Evolutionary conservation across 2,113 vertebrate genomes (phyloP), one percentile per base, ranked within the genome.

Genomic region (Lathamus discolor): DNA sequence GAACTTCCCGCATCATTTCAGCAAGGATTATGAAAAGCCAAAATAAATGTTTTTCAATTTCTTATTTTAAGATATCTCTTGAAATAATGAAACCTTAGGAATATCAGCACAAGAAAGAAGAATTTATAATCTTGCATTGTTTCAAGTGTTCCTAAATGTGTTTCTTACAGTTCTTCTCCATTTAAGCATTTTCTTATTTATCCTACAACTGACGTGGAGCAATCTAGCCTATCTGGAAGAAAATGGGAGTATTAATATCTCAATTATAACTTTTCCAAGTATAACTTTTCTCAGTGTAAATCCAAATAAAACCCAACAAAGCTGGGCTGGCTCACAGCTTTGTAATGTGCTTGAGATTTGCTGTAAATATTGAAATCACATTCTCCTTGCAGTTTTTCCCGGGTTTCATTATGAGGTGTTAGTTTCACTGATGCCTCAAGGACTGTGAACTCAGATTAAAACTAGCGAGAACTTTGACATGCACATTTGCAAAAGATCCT

Each of bases 321-420:
- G 61, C 76, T 43, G 64, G 31, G 62, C 39, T 93, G 48, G 27
- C 59, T 97, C 57, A 74, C 90, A 92, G 49, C 67, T 91, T 86
- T 80, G 54, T 90, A 94, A 92, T 72, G 69, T 64, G 68, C 73
- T 93, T 86, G 35, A 88, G 72, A 63, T 90, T 75, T 94, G n/a
- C 49, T 86, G 80, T 90, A 94, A 96, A 96, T 92, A 93, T 94
- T 96, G 92, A 94, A 95, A 75, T 84, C 92, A 74, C 62, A 91
- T 95, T 95, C 84, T 43, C 70, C 66, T 96, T 91, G 83, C 92
- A 94, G 88, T 94, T 93, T 95, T 93, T 33, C 85, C 75, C 0
- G 7, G 20, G 35, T 96, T 87, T 93, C 88, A 83, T 94, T 93
- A 94, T 92, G 93, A 93, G 73, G 72, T 93, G 92, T 92, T 93